Evolutionary conservation across 2,888 invertebrate genomes (phyloP), one percentile per base, ranked within the genome.

Genomic region (Meiosimyza decipiens): DNA sequence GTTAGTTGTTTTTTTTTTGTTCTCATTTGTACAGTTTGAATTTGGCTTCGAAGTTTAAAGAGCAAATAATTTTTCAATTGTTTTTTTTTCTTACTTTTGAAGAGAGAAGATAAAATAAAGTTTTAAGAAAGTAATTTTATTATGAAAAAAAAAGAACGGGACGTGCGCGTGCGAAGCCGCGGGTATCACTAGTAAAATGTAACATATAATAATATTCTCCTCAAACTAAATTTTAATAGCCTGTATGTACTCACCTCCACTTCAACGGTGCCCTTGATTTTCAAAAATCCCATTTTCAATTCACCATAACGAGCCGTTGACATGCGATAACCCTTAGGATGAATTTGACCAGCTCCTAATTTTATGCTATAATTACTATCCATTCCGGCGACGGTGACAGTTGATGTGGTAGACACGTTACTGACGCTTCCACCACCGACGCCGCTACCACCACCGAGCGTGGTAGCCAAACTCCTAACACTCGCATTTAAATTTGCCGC

Each of bases 211-310:
- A 9, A 40, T 40, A 40, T 9, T 40, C 40, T 40, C 1, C 1
- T 40, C 9, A 7, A 9, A 40, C 4, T 9, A 9, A 6, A 6
- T 40, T 9, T 9, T 9, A 7, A 50, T 6, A 6, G 49, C 22
- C 22, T 2, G 2, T 16, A 22, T 54, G 6, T n/a, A 78, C 80
- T 84, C 57, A 90, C 91, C 89, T 97, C 96, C 33, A 97, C 94
- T 86, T 97, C 96, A 74, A 97, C 90, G 80, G 95, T 94, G 80
- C 96, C 96, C 88, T 97, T 97, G 83, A 95, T 92, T 90, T 97
- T 94, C 82, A 94, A 91, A 81, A 97, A 92, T 74, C 95, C 95
- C 85, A 97, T 89, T 85, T 95, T 94, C 79, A 97, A 91, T 87
- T 96, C 95, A 6, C 96, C 95, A 75, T 91, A 90, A 79, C 91